Evolutionary conservation across 2,888 invertebrate species (phyloP), one percentile per base, ranked within the genome.

Genomic region (Ctenicera cuprea): DNA sequence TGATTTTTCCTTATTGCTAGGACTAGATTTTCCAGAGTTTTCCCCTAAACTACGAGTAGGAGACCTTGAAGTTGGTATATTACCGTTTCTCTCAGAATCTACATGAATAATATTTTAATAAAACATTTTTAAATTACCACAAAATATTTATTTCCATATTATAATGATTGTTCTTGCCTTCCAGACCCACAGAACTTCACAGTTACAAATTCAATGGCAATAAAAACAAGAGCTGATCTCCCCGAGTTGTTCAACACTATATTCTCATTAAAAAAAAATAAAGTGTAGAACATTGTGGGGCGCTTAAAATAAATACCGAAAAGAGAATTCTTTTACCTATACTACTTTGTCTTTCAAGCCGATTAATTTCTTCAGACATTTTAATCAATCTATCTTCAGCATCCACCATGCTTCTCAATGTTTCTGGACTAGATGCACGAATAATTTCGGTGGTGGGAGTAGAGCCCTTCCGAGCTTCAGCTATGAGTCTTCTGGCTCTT

Each of bases 401-500:
- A 54, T 84, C 85, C 11, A 75, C 72, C 65, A 83, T 81, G 16
- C 80, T 79, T 72, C 80, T 82, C 14, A 83, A 67, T 1, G 81
- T 76, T 52, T 86, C 85, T 3, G 85, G 85, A 80, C 84, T 86
- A 71, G 73, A 63, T 61, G 85, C 80, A 73, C 84, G 81, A 26
- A 87, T 86, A 38, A 87, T 85, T 80, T 87, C 86, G 7, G 85
- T 86, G 3, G 83, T 85, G 3, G 86, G 84, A n/a, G 82, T 83
- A 0, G 86, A 88, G 37, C 91, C 92, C 87, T 90, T 90, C 80
- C 95, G 90, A 0, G 96, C 96, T 84, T 97, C 96, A 0, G 95
- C 95, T 74, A 98, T 97, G 66, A 98, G 89, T 82, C 94, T 92
- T 80, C 97, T 91, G 73, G 98, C 98, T 85, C 97, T 89, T 86